Base-by-base conservation (phyloP, 2,888 invertebrate genomes). In the Heliothis peltigera region DNA sequence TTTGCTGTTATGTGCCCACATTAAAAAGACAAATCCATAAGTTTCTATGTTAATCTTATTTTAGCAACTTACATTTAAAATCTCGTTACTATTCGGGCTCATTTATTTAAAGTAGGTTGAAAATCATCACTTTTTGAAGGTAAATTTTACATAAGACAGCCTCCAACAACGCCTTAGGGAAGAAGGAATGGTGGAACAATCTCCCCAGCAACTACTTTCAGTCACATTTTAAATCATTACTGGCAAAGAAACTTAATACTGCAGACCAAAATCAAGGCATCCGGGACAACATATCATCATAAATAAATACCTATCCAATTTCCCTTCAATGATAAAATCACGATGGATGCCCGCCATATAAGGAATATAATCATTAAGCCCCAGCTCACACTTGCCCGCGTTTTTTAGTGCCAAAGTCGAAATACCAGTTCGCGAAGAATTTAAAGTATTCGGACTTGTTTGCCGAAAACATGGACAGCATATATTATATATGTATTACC, bases 401-500 rank as follows among this genome's bases (percentile, higher is more conserved):
- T 63, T 62, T 77, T 75, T 76, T 70, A 51, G 44, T 53, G 54
- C 53, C 62, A 61, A 76, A 74, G 62, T 47, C 64, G 64, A 68
- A 70, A 74, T 77, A 79, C 77, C 73, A 74, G 78, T 79, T 77
- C 43, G 76, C 28, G 42, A 46, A 80, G 85, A 69, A 86, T 85
- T 71, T 69, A 19, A 82, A 84, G 81, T 77, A 86, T 85, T 84
- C 73, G 82, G 67, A 64, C 82, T 80, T 68, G 79, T 80, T 68
- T 64, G 25, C 39, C 57, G 42, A 69, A 54, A 62, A 73, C 82
- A 75, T 70, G 80, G 52, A 42, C 65, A 7, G 77, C 64, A 79
- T 79, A 80, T 70, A 75, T 70, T 65, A 74, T 78, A 80, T 79
- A 61, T 64, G 71, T 77, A 74, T 86, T 81, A 81, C 81, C 73